Evolutionary conservation across 2,888 invertebrate genomes (phyloP).

Genomic region (Troides oblongomaculatus): DNA sequence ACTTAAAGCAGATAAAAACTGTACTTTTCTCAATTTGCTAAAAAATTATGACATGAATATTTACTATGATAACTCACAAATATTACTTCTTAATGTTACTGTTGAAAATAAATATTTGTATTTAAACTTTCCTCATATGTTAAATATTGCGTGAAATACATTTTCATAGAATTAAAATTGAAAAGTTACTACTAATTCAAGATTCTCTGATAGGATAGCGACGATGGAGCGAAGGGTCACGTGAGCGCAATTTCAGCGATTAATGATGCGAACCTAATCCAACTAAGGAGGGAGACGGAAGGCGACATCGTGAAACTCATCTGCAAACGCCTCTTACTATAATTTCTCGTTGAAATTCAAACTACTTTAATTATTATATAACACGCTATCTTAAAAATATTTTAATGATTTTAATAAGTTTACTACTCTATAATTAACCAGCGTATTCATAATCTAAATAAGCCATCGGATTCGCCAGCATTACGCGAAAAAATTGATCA

Average conservation of each 20-base stretch:
- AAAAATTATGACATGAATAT: no score
- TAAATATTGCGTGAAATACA: slow-evolving; percentile 35
- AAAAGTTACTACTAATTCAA: slow-evolving; percentile 73
- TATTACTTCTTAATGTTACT: not conserved
- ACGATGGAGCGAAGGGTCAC: slow-evolving; percentile 36
- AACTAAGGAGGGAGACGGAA: slow-evolving; percentile 66
- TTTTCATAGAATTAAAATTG: slow-evolving; percentile 55
- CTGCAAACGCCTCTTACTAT: slow-evolving; percentile 54
- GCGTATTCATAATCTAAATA: no score
- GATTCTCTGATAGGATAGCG: slow-evolving; percentile 53
- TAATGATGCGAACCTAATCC: slow-evolving; percentile 76
- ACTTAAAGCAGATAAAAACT: no score
- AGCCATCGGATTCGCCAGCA: no score
- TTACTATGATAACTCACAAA: not conserved
- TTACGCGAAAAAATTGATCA: no score
- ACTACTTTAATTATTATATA: not conserved
- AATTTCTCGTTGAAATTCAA: slow-evolving; percentile 47
- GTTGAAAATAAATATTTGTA: not conserved
- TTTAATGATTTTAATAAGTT: not conserved
- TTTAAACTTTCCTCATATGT: not conserved
- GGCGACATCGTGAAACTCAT: slow-evolving; percentile 56
- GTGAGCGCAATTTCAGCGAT: slow-evolving; percentile 73
- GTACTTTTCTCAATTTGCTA: no score
- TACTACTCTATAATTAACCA: no score
- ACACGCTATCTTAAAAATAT: not conserved